A percentile compares a stretch with the other conserved stretches of the same genome.
phyloP scores from a whole-genome alignment of 2,888 invertebrate species.

The Tetanocera ferruginea region DNA sequence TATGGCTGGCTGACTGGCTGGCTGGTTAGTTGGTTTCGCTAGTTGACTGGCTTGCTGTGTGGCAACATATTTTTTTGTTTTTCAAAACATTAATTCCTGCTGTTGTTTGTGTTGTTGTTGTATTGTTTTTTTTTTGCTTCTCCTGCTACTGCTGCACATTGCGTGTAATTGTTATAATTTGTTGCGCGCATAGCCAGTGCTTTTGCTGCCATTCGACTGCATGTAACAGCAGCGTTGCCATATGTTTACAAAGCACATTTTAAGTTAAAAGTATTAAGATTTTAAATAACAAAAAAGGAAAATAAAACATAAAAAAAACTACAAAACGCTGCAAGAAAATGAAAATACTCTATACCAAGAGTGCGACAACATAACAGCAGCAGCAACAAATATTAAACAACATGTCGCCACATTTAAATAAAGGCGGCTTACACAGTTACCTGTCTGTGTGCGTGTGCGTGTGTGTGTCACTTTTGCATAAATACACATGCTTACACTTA shows the following conservation, averaged over 20 bases:
- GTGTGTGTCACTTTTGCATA: neutral
- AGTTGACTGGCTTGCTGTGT: neutral
- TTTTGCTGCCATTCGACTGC: constrained; percentile 11
- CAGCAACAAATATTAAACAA: neutral
- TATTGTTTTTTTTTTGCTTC: neutral
- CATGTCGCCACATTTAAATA: neutral
- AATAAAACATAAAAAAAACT: neutral
- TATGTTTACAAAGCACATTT: constrained; percentile 6
- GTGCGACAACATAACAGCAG: too few relatives aligned
- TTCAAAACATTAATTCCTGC: neutral
- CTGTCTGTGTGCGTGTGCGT: neutral
- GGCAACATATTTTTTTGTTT: neutral
- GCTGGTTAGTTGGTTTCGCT: neutral
- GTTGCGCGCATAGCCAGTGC: constrained; percentile 5
- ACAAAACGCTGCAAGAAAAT: neutral
- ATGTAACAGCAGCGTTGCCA: constrained; percentile 20
- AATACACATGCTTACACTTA: neutral
- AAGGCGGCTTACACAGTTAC: too few relatives aligned
- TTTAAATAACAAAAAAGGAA: neutral
- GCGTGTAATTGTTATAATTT: constrained; percentile 35
- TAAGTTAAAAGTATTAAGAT: neutral
- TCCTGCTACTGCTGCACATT: constrained; percentile 1
- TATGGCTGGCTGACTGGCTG: neutral
- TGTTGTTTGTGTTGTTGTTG: neutral
- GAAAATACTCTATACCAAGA: neutral